Evolutionary conservation across 2,113 vertebrate genomes (phyloP), one percentile per base, ranked within the genome.

Genomic region (Reinhardtius hippoglossoides): DNA sequence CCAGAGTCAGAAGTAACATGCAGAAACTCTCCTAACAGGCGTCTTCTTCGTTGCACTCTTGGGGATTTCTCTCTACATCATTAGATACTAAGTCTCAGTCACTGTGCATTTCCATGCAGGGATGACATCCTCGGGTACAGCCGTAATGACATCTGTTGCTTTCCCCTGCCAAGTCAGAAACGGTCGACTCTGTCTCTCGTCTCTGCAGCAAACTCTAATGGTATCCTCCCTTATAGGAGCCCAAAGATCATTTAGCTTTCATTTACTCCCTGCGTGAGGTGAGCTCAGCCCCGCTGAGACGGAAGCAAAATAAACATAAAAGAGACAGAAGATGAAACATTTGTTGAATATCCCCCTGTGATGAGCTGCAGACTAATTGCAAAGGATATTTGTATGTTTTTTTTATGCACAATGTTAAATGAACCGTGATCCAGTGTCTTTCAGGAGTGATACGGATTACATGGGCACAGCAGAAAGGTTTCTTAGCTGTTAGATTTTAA

Each of bases 241-340:
- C 54, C 59, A 59, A 23, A 85, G 78, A 90, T 90, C 86, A 87
- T 92, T 94, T 91, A 88, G 82, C 67, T 90, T 92, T 89, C 83
- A 92, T 92, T 92, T 92, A 71, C 79, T 87, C 89, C 59, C 89
- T 24, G 65, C 85, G 14, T 93, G 91, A 86, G 79, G 82, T 86
- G 84, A 88, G 72, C 74, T 80, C 68, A 83, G 80, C 64, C 78
- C 90, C 67, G 81, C 83, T 85, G 84, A 66, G 74, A 81, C 60
- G 8, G 46, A 57, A 72, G 79, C 63, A 78, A 57, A 81, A 13
- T 76, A 56, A 68, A 65, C 46, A 84, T 75, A 63, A 86, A 89
- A 84, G 69, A 76, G 52, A 44, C 63, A 78, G 56, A 76, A 80
- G 82, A 90, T 78, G 63, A 82, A 81, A 77, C 64, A 87, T 79